phyloP scores from a whole-genome alignment of 2,113 vertebrate species.

The Notarius lentiginosus region DNA sequence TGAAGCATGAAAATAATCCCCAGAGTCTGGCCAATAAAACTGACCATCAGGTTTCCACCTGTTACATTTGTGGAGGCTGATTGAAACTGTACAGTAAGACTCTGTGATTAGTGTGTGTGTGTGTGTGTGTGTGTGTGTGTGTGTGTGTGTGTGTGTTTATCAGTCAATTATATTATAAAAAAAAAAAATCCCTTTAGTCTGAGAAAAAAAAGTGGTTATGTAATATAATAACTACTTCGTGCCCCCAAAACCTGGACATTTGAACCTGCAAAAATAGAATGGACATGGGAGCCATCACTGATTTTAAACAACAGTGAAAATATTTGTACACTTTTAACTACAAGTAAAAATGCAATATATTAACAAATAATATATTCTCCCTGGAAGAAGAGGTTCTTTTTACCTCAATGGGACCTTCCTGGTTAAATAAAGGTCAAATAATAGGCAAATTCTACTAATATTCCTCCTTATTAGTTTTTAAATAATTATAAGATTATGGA shows the following conservation, averaged over 20 bases:
- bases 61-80: neutral
- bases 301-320: neutral
- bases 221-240: neutral
- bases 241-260: neutral
- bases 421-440: no score
- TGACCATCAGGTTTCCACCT: neutral
- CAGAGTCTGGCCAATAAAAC: neutral
- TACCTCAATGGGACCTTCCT: no score
- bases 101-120: neutral
- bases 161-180: neutral
- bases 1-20: neutral
- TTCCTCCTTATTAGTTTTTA: neutral
- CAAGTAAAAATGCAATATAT: neutral
- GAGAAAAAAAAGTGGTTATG: neutral
- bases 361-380: no score
- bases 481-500: neutral
- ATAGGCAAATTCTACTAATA: neutral
- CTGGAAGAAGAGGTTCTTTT: no score
- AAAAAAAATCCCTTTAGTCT: neutral
- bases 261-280: neutral
- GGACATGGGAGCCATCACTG: neutral
- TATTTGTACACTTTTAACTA: neutral
- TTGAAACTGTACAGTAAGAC: neutral
- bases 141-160: neutral
- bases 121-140: neutral